Base-by-base conservation (phyloP, 2,888 invertebrate species). In the Ectemnius lituratus region DNA sequence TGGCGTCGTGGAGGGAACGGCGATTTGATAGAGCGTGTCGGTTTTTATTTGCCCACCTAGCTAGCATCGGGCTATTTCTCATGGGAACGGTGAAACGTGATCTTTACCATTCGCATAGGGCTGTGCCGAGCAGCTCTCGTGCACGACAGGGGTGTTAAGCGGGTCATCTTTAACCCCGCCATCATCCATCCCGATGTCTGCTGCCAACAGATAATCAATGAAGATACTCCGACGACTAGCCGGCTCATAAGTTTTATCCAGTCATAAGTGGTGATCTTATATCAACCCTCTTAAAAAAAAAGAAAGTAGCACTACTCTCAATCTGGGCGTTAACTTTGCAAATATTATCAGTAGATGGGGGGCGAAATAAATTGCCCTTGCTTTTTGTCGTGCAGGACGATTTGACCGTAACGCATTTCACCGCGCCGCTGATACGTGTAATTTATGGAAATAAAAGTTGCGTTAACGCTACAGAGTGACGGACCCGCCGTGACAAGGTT, bases 401-500 rank as follows among this genome's bases (percentile, higher is more conserved):
- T 57, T 66, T 58, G 49, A 20, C 58, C 28, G 64, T 8, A 4
- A 11, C 45, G 16, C 49, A 37, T 11, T 13, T 23, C 13, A 8
- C 56, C 63, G 63, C 57, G 46, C 59, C 66, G 57, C 70, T 45
- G 76, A 78, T 76, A 69, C 71, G 57, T 49, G 60, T 64, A 69
- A 82, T 76, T 70, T 67, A 60, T 70, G 62, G 64, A 68, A 70
- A 76, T 75, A 76, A 83, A 80, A 80, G 74, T 72, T 69, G 66
- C 71, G 73, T 60, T 60, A 59, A 73, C 59, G 67, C 56, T 68
- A 65, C 57, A 64, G 37, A 37, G 81, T 83, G 84, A 85, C 86
- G 85, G 80, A 81, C 80, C 83, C 80, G 77, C 69, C 75, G 75
- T 79, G 79, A 82, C 85, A 82, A 81, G 83, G 79, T 82, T 85